Percentiles rank a stretch among this genome's conserved stretches.
Conservation (phyloP, 30 jellyfish, hydroid and myxozoan genomes). For the Cassiopea xamachana region DNA sequence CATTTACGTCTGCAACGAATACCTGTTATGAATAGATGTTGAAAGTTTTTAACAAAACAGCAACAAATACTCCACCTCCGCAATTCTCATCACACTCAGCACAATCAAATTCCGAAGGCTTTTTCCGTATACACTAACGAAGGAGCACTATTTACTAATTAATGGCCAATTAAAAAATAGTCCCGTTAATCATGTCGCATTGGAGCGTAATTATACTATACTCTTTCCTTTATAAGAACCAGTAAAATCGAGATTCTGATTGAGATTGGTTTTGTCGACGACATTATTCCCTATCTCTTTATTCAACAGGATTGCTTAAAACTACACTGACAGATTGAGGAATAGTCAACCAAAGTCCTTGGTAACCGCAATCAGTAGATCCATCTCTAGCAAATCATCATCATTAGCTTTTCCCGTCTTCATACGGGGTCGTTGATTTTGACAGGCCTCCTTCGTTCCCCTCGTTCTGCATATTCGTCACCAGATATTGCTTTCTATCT, state of each 20-base stretch:
- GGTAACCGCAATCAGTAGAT: not conserved
- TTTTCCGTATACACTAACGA: conserved; percentile 74
- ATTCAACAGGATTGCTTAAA: not conserved
- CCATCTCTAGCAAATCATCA: not conserved
- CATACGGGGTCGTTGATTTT: not conserved
- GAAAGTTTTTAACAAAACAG: no score
- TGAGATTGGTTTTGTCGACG: conserved; percentile 33
- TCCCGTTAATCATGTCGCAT: no score
- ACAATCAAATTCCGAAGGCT: conserved; percentile 61
- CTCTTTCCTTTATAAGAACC: conserved; percentile 74
- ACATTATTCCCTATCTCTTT: conserved; percentile 4
- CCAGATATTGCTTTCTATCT: no score
- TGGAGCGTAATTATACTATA: no score
- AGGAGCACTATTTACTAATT: no score
- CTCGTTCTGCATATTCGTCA: not conserved
- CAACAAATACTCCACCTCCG: conserved; percentile 52
- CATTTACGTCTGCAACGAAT: no score
- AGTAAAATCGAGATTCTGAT: conserved; percentile 76
- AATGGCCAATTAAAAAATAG: no score
- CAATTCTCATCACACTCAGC: conserved; percentile 82
- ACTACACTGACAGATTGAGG: not conserved
- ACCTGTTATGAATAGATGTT: no score
- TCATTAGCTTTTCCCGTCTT: conserved; percentile 5
- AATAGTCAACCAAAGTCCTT: not conserved
- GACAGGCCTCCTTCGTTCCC: conserved; percentile 12